A percentile compares a stretch with the other conserved stretches of the same genome.
Conservation (phyloP, 2,797 vertebrate genomes). For the Psittacula echo region DNA sequence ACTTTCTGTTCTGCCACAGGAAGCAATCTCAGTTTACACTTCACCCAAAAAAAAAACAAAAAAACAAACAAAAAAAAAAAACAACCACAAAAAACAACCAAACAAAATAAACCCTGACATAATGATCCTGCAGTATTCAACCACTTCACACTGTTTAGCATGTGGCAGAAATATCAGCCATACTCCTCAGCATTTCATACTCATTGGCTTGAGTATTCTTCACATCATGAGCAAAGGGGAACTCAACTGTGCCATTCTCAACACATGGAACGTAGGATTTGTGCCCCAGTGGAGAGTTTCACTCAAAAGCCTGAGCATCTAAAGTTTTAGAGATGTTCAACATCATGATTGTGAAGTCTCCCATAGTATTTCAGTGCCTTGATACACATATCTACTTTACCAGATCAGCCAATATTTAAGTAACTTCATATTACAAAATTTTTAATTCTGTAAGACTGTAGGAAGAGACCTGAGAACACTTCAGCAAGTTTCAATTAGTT, state of each 20-base stretch:
- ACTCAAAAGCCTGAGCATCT: background rate
- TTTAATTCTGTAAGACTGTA: background rate
- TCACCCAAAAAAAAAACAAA: background rate
- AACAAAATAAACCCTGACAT: background rate
- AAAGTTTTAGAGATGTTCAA: background rate
- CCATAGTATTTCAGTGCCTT: background rate
- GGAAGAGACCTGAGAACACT: background rate
- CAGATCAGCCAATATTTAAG: background rate
- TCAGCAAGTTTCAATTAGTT: background rate
- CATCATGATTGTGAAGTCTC: background rate
- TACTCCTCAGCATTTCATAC: background rate
- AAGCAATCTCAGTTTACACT: background rate
- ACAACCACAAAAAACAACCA: no score
- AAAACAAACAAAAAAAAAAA: no score
- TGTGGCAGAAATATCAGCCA: background rate
- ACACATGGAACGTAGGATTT: background rate
- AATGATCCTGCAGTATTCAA: background rate
- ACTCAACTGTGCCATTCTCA: background rate
- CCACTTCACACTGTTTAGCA: background rate
- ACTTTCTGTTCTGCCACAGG: background rate
- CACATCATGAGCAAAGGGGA: accelerated
- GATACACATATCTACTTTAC: background rate
- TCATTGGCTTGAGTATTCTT: background rate
- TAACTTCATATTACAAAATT: background rate
- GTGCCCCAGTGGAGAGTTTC: background rate